Evolutionary conservation across 2,888 invertebrate species (phyloP), one percentile per base, ranked within the genome.

Genomic region (Pammene fasciana): DNA sequence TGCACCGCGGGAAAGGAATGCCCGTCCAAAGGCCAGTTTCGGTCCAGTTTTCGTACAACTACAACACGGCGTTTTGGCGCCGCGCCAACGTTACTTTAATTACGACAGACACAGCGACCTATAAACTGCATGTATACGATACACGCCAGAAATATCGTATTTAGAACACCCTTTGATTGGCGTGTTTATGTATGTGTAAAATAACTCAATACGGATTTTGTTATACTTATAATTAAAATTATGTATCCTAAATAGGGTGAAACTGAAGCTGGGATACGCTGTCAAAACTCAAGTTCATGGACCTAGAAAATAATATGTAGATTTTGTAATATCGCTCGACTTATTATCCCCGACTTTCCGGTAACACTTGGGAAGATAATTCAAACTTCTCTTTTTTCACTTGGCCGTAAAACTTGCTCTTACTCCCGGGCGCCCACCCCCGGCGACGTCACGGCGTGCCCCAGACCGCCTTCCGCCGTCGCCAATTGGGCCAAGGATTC

Each of bases 401-500:
- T 64, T 52, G 45, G 45, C 41, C 52, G 64, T 59, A 50, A 45
- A 68, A 64, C 45, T 68, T 64, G 14, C 34, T 54, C 41, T 41
- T 62, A 36, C 60, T 38, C 67, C 48, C 48, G 14, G 38, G 38
- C 38, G 59, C 61, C 68, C 64, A 64, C 68, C 71, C 26, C 65
- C 11, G 54, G 73, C 71, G 73, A 74, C 75, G 74, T 72, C 72
- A 73, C 62, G 26, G 52, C 67, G 68, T 73, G 73, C 71, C 71
- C 68, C 66, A 73, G 72, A 73, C 75, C 73, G 74, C 75, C 76
- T 52, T 64, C 46, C 46, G 66, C 65, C 66, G 55, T 34, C 60
- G 59, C 55, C 56, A 72, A 75, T 75, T 74, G 78, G 82, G 79
- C 79, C 81, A 82, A 82, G 81, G 82, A 78, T 74, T 72, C 76